Base-by-base conservation (phyloP, 2,888 invertebrate species). In the Polyommatus icarus region DNA sequence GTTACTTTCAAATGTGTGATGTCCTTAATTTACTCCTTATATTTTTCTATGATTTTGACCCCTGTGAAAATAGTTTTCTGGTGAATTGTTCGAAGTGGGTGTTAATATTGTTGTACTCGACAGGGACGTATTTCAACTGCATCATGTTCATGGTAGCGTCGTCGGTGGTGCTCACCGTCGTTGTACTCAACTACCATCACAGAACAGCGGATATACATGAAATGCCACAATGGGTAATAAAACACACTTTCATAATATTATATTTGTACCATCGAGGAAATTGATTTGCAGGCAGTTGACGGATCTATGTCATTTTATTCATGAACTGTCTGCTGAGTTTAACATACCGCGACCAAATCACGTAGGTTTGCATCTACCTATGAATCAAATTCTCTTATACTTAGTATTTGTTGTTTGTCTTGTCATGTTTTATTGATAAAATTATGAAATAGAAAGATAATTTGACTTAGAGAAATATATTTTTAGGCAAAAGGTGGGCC, bases 121-220 rank as follows among this genome's bases (percentile, higher is more conserved):
- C 95, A 98, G 99, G 99, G 90, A 98, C 99, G 85, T 99, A 99
- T 95, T 99, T 99, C 96, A 99, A 99, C 95, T 99, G 99, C 95
- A 99, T 99, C 95, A 99, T 99, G 99, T 98, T 99, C 95, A 99
- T 99, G 99, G 99, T 99, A 94, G 99, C 99, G 80, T 98, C 99
- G 82, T 99, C 99, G 82, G 99, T 99, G 91, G 98, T 99, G 85
- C 96, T 99, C 87, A 99, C 99, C 78, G 99, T 99, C 84, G 97
- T 99, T 85, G 99, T 99, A 84, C 96, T 99, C 83, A 99, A 99
- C 95, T 99, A 98, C 93, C 99, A 99, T 93, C 99, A 99, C 94
- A 96, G 99, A 86, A 98, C 98, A 84, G 98, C 99, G 80, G 99
- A 99, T 90, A 99, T 98, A 88, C 98, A 99, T 94, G 97, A 97